Evolutionary conservation across 2,797 vertebrate genomes (phyloP).

Genomic region (Ctenopoma multispine): DNA sequence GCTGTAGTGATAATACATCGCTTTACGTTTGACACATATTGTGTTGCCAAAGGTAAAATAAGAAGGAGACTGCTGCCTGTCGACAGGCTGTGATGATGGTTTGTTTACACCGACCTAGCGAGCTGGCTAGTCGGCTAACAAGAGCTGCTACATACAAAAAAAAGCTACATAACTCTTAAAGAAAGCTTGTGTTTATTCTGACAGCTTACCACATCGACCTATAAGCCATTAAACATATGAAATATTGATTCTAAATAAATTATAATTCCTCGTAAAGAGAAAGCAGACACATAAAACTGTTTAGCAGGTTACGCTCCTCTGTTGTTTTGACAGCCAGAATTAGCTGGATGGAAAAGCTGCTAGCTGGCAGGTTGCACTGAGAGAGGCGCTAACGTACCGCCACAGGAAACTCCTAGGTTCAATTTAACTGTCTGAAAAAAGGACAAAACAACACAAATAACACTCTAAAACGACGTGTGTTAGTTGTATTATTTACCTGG

Average conservation of each 20-base stretch:
- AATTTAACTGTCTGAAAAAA: constrained; percentile 56
- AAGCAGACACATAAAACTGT: constrained; percentile 30
- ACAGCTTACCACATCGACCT: constrained; percentile 49
- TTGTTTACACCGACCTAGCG: constrained; percentile 82
- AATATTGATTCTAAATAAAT: background rate
- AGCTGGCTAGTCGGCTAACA: constrained; percentile 73
- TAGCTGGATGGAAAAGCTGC: constrained; percentile 74
- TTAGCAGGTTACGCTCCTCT: constrained; percentile 65
- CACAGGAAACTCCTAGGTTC: constrained; percentile 46
- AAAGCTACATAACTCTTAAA: constrained; percentile 63
- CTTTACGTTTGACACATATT: background rate
- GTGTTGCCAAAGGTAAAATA: background rate
- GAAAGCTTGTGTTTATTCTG: constrained; percentile 39
- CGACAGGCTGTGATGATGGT: constrained; percentile 49
- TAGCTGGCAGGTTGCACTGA: constrained; percentile 65
- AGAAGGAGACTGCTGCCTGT: constrained; percentile 37
- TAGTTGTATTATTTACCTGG: constrained; percentile 53
- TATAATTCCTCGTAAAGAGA: constrained; percentile 7
- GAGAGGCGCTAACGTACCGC: constrained; percentile 36
- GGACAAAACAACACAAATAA: constrained; percentile 29
- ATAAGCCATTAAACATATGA: constrained; percentile 1
- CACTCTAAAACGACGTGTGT: background rate
- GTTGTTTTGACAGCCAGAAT: constrained; percentile 79
- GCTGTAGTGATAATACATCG: background rate
- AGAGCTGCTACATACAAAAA: constrained; percentile 56